These are phyloP conservation scores for Lordiphosa stackelbergi DNA, from an alignment of 1,140 invertebrate species.

Conservation along the genomic window DNA sequence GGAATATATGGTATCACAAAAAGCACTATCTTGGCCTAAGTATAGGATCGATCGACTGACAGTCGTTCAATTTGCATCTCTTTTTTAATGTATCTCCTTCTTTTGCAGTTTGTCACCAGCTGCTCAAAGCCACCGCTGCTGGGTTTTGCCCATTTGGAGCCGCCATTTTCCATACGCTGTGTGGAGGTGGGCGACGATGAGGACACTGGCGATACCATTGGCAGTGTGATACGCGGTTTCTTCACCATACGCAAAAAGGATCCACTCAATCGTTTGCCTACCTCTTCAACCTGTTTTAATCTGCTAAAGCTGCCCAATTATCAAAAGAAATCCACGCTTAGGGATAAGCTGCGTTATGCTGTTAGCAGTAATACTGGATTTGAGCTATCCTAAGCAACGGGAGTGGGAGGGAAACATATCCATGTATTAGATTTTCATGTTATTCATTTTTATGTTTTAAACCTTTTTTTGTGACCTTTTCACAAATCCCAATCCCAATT, in stretches of 20 bases:
- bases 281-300: constrained; percentile 99
- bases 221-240: constrained; percentile 97
- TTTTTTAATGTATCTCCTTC: too few species aligned
- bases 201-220: constrained; percentile 85
- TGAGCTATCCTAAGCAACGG: constrained; percentile 89
- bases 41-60: too few species aligned
- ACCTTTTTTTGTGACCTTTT: constrained; percentile 17
- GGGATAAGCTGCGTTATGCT: constrained; percentile 97
- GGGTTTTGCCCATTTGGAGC: constrained; percentile 98
- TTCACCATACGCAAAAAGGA: constrained; percentile 98
- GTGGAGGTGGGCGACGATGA: constrained; percentile 99
- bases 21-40: too few species aligned
- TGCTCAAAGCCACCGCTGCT: constrained; percentile 96
- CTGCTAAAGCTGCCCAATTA: constrained; percentile 99
- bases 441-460: constrained; percentile 17
- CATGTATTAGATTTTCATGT: constrained; percentile 34
- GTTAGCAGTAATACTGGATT: constrained; percentile 99
- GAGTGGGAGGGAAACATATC: constrained; percentile 25
- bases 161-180: constrained; percentile 99
- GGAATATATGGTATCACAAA: too few species aligned
- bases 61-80: too few species aligned
- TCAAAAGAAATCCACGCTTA: constrained; percentile 94
- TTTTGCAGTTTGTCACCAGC: constrained; percentile 96
- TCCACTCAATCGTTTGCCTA: constrained; percentile 96
- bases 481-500: neutral